Conservation (phyloP, 2,797 vertebrate species). For the Phataginus tricuspis region DNA sequence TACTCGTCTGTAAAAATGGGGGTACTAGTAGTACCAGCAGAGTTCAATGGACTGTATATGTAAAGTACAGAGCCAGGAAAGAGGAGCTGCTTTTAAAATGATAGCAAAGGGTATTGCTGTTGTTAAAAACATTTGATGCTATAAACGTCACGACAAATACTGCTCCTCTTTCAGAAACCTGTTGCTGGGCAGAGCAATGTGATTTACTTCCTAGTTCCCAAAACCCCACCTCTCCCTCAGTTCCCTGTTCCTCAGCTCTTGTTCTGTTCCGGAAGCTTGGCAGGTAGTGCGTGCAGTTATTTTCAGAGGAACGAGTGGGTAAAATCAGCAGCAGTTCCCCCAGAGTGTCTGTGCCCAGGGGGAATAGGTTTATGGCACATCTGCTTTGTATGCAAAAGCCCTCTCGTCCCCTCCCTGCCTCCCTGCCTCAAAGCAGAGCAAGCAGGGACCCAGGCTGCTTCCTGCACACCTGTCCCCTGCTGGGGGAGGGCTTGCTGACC, state of each 20-base stretch:
- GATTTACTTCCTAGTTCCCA: slow-evolving; percentile 63
- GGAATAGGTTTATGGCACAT: slow-evolving; percentile 75
- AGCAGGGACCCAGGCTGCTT: not conserved
- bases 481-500: not conserved
- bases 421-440: slow-evolving; percentile 5
- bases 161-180: not conserved
- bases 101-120: not conserved
- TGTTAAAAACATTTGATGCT: not conserved
- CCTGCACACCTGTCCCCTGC: not conserved
- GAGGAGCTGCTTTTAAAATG: not conserved
- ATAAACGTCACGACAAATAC: not conserved
- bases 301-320: slow-evolving; percentile 83
- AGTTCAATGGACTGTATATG: not conserved
- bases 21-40: not conserved
- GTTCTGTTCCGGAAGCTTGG: slow-evolving; percentile 82
- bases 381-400: slow-evolving; percentile 77
- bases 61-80: not conserved
- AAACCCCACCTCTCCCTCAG: slow-evolving; percentile 57
- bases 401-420: slow-evolving; percentile 38
- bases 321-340: slow-evolving; percentile 79
- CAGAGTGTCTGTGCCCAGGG: slow-evolving; percentile 80
- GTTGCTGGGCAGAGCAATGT: slow-evolving; percentile 22
- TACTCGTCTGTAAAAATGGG: not conserved
- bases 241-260: slow-evolving; percentile 68
- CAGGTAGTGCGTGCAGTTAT: slow-evolving; percentile 79